These are phyloP conservation scores for Rhinogobio ventralis DNA, from an alignment of 2,797 vertebrate genomes.

Conservation along the genomic window DNA sequence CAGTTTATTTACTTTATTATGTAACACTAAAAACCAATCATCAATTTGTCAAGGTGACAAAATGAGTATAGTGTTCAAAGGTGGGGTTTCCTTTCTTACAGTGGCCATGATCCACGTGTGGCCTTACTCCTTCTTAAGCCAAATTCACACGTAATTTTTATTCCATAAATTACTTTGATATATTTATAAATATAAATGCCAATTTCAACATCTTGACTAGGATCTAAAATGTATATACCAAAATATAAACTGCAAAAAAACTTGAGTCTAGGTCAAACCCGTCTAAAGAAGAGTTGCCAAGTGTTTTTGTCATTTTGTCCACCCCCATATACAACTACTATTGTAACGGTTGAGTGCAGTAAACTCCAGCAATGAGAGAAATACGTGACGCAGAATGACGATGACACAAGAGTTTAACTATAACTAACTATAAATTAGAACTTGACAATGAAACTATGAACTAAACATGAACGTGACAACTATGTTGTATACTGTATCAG, in stretches of 20 bases:
- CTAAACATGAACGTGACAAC: not conserved
- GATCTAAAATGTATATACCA: not conserved
- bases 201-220: constrained; percentile 2
- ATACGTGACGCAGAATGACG: no score
- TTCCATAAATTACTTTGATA: not conserved
- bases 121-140: not conserved
- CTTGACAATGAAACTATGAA: not conserved
- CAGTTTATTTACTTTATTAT: not conserved
- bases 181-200: not conserved
- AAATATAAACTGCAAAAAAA: not conserved
- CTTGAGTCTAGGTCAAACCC: no score
- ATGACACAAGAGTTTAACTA: no score
- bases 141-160: not conserved
- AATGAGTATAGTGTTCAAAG: not conserved
- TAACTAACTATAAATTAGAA: not conserved
- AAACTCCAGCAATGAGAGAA: no score
- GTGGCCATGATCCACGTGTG: not conserved
- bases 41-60: not conserved
- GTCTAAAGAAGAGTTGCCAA: no score
- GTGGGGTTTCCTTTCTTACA: not conserved
- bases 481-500: not conserved
- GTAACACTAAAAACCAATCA: no score
- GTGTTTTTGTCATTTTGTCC: not conserved
- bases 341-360: no score
- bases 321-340: not conserved